phyloP scores from a whole-genome alignment of 2,797 vertebrate genomes.

The Hyperoplus lanceolatus region DNA sequence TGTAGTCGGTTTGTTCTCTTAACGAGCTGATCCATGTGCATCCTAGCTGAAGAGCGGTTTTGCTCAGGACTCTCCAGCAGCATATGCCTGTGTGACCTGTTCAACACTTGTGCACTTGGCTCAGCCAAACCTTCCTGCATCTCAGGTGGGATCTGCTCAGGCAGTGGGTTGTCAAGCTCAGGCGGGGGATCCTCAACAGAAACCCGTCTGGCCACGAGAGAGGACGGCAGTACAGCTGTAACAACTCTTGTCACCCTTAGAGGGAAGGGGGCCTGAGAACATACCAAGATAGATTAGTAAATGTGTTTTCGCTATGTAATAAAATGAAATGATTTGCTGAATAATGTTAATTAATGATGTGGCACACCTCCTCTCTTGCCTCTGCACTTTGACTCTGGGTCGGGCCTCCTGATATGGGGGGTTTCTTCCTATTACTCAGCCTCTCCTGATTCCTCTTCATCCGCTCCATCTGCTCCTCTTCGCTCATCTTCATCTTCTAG shows the following conservation, averaged over 20 bases:
- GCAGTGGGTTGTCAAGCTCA: slow-evolving; percentile 73
- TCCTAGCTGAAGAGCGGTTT: slow-evolving; percentile 32
- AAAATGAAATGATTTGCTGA: slow-evolving; percentile 6
- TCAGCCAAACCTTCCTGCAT: slow-evolving; percentile 51
- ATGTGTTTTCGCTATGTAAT: background rate
- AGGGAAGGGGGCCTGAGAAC: slow-evolving; percentile 74
- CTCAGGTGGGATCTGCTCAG: slow-evolving; percentile 75
- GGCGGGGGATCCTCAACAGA: slow-evolving; percentile 84
- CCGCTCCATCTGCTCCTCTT: slow-evolving; percentile 80
- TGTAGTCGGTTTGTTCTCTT: slow-evolving; percentile 53
- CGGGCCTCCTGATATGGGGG: slow-evolving; percentile 39
- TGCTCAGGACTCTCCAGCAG: slow-evolving; percentile 48
- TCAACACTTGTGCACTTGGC: slow-evolving; percentile 48
- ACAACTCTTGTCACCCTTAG: slow-evolving; percentile 83
- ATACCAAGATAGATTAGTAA: slow-evolving; percentile 10
- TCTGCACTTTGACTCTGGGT: slow-evolving; percentile 67
- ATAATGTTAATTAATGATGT: slow-evolving; percentile 1
- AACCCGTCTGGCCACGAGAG: slow-evolving; percentile 83
- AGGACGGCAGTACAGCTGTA: slow-evolving; percentile 81
- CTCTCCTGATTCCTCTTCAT: slow-evolving; percentile 79
- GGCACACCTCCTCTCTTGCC: slow-evolving; percentile 72
- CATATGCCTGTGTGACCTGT: slow-evolving; percentile 56
- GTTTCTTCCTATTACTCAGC: slow-evolving; percentile 71
- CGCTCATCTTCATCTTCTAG: slow-evolving; percentile 79
- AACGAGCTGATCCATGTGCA: slow-evolving; percentile 35